Base-by-base conservation (phyloP, 1,140 invertebrate genomes). In the Hyles vespertilio region DNA sequence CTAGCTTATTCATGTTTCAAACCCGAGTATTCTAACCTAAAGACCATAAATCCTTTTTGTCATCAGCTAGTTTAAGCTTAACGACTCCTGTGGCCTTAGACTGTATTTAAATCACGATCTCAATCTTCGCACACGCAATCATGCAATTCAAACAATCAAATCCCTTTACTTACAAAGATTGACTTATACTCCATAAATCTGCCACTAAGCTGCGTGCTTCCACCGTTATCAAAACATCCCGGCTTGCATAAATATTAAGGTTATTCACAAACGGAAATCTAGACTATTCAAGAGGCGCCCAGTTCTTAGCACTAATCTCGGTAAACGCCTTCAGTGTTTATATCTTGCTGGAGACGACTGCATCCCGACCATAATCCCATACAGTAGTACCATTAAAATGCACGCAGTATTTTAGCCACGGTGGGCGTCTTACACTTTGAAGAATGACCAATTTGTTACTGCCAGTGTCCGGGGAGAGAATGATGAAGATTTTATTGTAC, bases 301-400 rank as follows among this genome's bases (percentile, higher is more conserved):
- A 54, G 52, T 48, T 65, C 72, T 81, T 80, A 80, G 60, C 71
- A 77, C 73, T 83, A 81, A 81, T 84, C 81, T 79, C 54, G 51
- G 69, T 59, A 67, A 80, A 79, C 72, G 76, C 75, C 67, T 74
- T 60, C 58, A 64, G 66, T 81, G 80, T 86, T 84, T 86, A 77
- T 86, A 77, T 86, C 75, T 83, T 79, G 74, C 73, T 71, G 68
- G 70, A 70, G 81, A 77, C 70, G 77, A 77, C 78, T 77, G 74
- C 67, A 70, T 71, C 67, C 54, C 58, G 59, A 60, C 50, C 66
- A 67, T 85, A 81, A 85, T 81, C 79, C 67, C 70, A 71, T 78
- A 69, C 71, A 69, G 61, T 69, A 65, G 61, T 58, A 70, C 73
- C 70, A 81, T 73, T 81, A 76, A 75, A 77, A 78, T 63, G 70